Evolutionary conservation across 1,140 invertebrate species (phyloP).

Genomic region (Daktulosphaira vitifoliae): DNA sequence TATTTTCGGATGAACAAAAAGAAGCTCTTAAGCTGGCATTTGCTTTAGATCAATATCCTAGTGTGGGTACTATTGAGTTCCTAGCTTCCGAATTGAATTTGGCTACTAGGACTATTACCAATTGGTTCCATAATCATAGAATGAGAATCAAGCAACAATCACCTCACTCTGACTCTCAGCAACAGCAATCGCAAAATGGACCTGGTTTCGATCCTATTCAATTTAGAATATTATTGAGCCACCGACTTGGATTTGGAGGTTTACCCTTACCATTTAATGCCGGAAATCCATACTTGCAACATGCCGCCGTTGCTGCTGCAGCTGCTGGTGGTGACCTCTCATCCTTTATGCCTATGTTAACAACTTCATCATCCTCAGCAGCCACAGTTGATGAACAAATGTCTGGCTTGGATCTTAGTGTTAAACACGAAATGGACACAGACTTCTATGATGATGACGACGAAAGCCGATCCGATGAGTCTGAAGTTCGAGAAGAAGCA

Average conservation of each 20-base stretch:
- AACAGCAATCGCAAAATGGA: slow-evolving; percentile 37
- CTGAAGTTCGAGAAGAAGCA: slow-evolving; percentile 54
- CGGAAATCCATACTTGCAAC: slow-evolving; percentile 60
- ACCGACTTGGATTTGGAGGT: slow-evolving; percentile 53
- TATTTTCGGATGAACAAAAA: slow-evolving; percentile 97
- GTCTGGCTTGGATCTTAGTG: slow-evolving; percentile 69
- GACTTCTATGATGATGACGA: slow-evolving; percentile 64
- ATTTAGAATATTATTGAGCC: slow-evolving; percentile 76
- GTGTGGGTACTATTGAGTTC: slow-evolving; percentile 89
- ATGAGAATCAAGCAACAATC: slow-evolving; percentile 91
- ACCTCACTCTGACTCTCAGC: slow-evolving; percentile 59
- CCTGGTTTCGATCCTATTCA: slow-evolving; percentile 74
- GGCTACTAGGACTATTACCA: slow-evolving; percentile 92
- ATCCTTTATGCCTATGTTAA: slow-evolving; percentile 54
- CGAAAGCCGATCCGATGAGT: slow-evolving; percentile 67
- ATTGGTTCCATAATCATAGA: slow-evolving; percentile 99
- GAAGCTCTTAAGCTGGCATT: slow-evolving; percentile 90
- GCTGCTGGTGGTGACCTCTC: slow-evolving; percentile 49
- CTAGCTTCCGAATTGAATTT: slow-evolving; percentile 81
- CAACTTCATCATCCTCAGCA: slow-evolving; percentile 39
- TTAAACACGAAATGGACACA: slow-evolving; percentile 64
- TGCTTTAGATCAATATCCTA: slow-evolving; percentile 90
- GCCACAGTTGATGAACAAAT: slow-evolving; percentile 52
- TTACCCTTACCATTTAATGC: slow-evolving; percentile 61
- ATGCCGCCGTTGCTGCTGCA: slow-evolving; percentile 46